Percentiles rank a stretch among this genome's conserved stretches.
These are phyloP conservation scores for Pogonomyrmex californicus DNA, from an alignment of 1,140 invertebrate species.

Conservation along the genomic window DNA sequence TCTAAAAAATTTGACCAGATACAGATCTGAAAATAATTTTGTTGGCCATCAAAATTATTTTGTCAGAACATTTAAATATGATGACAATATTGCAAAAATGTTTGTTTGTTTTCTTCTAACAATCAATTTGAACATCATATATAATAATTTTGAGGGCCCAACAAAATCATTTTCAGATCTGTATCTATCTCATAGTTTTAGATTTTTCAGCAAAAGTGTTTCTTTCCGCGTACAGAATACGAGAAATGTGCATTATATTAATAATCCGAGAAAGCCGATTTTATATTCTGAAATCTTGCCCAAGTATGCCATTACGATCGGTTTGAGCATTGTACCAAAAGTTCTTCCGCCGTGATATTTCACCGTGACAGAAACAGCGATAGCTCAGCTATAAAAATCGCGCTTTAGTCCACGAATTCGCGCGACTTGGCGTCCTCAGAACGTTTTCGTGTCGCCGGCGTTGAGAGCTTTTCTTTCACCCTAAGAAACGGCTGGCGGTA, in stretches of 20 bases:
- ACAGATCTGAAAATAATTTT: too few species aligned
- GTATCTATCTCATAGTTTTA: too few species aligned
- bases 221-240: not conserved
- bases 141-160: too few species aligned
- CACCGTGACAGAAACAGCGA: slow-evolving; percentile 59
- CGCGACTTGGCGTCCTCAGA: slow-evolving; percentile 46
- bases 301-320: slow-evolving; percentile 51
- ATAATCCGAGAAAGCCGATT: slow-evolving; percentile 32
- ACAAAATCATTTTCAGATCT: too few species aligned
- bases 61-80: too few species aligned
- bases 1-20: too few species aligned
- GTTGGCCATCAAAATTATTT: too few species aligned
- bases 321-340: slow-evolving; percentile 50
- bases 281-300: slow-evolving; percentile 36
- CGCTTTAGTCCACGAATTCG: slow-evolving; percentile 58
- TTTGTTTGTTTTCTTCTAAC: too few species aligned
- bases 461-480: slow-evolving; percentile 48
- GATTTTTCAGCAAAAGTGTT: too few species aligned
- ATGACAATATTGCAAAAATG: too few species aligned
- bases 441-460: slow-evolving; percentile 52
- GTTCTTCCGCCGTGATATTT: slow-evolving; percentile 51
- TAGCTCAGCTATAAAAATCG: slow-evolving; percentile 63
- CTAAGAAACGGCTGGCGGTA: slow-evolving; percentile 36
- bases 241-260: not conserved
- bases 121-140: too few species aligned